A percentile compares a stretch with the other conserved stretches of the same genome.
phyloP scores from a whole-genome alignment of 2,113 vertebrate species.

The Talpa occidentalis region DNA sequence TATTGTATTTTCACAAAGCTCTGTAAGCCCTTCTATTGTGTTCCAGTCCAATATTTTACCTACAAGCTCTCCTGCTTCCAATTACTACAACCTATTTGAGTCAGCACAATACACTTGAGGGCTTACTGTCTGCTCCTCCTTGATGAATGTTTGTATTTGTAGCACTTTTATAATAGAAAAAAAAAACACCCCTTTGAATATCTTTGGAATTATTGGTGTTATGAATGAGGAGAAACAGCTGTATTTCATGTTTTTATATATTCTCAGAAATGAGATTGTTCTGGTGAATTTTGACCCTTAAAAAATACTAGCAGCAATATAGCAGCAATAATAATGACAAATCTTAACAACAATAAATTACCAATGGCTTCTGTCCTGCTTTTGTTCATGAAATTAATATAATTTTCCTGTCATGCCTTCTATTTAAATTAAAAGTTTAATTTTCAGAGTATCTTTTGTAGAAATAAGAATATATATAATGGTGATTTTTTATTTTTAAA shows the following conservation, averaged over 20 bases:
- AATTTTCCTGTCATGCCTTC: slow-evolving; percentile 3
- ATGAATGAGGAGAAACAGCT: background rate
- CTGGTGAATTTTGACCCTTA: slow-evolving; percentile 1
- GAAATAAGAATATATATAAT: background rate
- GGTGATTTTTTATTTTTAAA: slow-evolving; percentile 37
- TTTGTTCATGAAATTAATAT: slow-evolving; percentile 44
- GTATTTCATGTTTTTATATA: background rate
- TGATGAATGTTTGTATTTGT: slow-evolving; percentile 15
- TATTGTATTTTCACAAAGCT: slow-evolving; percentile 44
- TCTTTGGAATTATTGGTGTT: background rate
- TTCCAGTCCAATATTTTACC: slow-evolving; percentile 43
- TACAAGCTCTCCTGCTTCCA: slow-evolving; percentile 20
- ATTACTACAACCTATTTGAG: slow-evolving; percentile 12
- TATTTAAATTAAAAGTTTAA: background rate
- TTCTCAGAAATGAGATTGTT: slow-evolving; percentile 13
- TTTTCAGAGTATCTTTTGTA: slow-evolving; percentile 33
- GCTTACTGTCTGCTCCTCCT: background rate
- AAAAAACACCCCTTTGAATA: background rate
- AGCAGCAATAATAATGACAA: background rate
- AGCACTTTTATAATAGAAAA: background rate
- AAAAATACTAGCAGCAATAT: background rate
- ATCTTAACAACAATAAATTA: background rate
- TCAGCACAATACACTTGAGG: background rate
- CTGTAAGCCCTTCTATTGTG: background rate
- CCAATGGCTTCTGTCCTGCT: background rate